Evolutionary conservation across 64 coral and sea anemone genomes (phyloP).

Genomic region (Platygyra sinensis): DNA sequence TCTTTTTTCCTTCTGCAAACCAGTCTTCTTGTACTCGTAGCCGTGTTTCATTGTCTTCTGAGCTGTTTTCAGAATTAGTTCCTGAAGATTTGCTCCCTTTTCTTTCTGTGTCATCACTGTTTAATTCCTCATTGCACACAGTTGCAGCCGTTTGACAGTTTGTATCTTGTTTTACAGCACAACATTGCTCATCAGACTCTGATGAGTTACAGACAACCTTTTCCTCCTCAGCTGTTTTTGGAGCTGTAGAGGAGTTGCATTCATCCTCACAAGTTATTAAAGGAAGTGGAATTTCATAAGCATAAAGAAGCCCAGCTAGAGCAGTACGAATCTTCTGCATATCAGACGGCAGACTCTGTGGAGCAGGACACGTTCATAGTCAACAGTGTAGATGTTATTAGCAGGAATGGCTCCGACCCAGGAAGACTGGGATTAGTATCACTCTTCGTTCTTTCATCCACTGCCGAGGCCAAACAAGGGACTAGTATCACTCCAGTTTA

Average conservation of each 20-base stretch:
- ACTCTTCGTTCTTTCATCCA: too few species aligned
- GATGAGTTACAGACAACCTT: slow-evolving; percentile 29
- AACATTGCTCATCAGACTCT: slow-evolving; percentile 14
- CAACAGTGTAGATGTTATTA: too few species aligned
- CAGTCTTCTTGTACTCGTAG: slow-evolving; percentile 86
- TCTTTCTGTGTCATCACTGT: not conserved
- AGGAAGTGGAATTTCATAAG: slow-evolving; percentile 90
- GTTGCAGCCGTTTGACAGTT: slow-evolving; percentile 3
- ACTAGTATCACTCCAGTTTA: too few species aligned
- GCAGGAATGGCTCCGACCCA: too few species aligned
- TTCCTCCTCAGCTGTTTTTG: slow-evolving; percentile 30
- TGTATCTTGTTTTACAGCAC: not conserved
- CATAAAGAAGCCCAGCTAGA: slow-evolving; percentile 86
- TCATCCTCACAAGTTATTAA: slow-evolving; percentile 36
- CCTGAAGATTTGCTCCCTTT: slow-evolving; percentile 13
- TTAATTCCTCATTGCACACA: not conserved
- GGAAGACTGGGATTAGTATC: too few species aligned
- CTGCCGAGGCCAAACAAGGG: too few species aligned
- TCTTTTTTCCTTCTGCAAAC: slow-evolving; percentile 75
- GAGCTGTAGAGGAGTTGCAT: slow-evolving; percentile 3
- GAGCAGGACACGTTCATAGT: not conserved
- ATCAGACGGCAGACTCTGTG: slow-evolving; percentile 88
- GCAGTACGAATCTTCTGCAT: slow-evolving; percentile 91
- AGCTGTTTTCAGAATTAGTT: slow-evolving; percentile 38
- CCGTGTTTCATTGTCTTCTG: slow-evolving; percentile 29